These are phyloP conservation scores for Pachyuromys duprasi DNA, from an alignment of 2,797 vertebrate species.

Conservation along the genomic window DNA sequence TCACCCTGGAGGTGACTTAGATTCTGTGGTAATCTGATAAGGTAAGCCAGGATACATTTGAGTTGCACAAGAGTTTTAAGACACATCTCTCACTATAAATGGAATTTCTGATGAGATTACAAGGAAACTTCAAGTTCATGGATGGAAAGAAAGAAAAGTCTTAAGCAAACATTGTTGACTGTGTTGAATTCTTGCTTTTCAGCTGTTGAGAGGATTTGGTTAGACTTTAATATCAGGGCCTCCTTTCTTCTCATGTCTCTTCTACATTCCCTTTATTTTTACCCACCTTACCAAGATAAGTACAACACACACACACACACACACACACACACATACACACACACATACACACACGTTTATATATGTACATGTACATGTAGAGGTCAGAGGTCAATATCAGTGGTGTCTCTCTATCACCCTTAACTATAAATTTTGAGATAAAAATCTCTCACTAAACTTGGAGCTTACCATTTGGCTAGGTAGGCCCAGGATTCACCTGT, in stretches of 20 bases:
- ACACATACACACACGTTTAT: background rate
- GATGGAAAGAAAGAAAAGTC: background rate
- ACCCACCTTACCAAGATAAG: background rate
- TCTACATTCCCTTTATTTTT: background rate
- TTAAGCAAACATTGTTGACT: background rate
- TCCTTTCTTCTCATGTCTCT: background rate
- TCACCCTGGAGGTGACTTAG: background rate
- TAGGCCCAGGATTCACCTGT: background rate
- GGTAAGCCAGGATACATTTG: no score
- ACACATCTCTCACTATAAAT: background rate
- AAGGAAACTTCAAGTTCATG: background rate
- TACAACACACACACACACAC: background rate
- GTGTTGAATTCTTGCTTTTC: background rate
- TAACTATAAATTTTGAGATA: background rate
- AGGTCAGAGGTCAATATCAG: background rate
- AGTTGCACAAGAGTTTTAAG: background rate
- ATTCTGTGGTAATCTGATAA: background rate
- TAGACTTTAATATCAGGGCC: no score
- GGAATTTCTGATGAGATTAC: background rate
- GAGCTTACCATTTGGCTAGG: background rate
- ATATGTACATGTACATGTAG: background rate
- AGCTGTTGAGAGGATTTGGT: background rate
- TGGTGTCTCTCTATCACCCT: background rate
- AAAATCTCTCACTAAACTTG: background rate
- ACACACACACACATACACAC: background rate